Evolutionary conservation across 2,888 invertebrate genomes (phyloP), one percentile per base, ranked within the genome.

Genomic region (Sialis fuliginosa): DNA sequence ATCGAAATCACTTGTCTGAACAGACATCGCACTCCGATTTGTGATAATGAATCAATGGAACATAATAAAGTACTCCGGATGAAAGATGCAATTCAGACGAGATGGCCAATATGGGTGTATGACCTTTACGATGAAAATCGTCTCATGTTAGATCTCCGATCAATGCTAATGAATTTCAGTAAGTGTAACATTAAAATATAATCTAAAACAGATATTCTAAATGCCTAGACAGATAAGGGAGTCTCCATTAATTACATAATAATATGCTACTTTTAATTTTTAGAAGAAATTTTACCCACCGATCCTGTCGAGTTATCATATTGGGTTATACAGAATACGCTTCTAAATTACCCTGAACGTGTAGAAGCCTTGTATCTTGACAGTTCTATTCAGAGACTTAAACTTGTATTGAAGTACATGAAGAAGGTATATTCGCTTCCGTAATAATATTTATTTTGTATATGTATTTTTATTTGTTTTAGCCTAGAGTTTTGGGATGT

Each of bases 301-400:
- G 79, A 83, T 64, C 78, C 82, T 1, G 66, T 72, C 6, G 75
- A 78, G 49, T 65, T 88, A 51, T 85, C 85, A 0, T 88, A 77
- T 62, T 89, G 88, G 87, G 74, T 86, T 45, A 80, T 81, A 8
- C 79, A 81, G 52, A 85, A 83, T 63, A 69, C 86, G 44, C 79
- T 83, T 33, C 63, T 87, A 12, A 74, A 74, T 44, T 77, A 83
- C 54, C 64, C 65, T 12, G 74, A 79, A 55, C 66, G 80, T 53
- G 63, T 81, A 32, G 63, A 68, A 9, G 66, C 86, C 45, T 70
- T 89, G 50, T 65, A 69, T 52, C 70, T 81, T 42, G 74, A 84
- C 63, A 78, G 77, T 32, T 75, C 81, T 0, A 70, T 82, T 52
- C 75, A 78, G 52, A 69, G 87, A 52, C 66, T 83, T 13, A 67